A percentile compares a stretch with the other conserved stretches of the same genome.
These are phyloP conservation scores for Charina bottae DNA, from an alignment of 2,113 vertebrate genomes.

Conservation along the genomic window DNA sequence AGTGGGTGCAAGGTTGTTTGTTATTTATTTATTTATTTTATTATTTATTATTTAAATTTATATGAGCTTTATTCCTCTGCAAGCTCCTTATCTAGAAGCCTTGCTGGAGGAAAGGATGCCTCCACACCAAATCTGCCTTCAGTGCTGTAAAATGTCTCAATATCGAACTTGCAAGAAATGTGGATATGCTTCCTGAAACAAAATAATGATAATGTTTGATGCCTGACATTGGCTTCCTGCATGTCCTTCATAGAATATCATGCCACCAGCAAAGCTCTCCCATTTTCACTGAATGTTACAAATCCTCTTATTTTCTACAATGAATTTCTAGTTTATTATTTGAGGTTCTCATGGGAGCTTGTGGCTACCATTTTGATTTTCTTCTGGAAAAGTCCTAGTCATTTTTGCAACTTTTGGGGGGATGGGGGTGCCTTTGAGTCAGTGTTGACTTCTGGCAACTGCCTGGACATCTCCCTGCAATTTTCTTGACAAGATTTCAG, in stretches of 20 bases:
- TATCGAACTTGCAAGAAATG: no score
- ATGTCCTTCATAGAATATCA: neutral
- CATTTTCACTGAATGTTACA: neutral
- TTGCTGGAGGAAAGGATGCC: no score
- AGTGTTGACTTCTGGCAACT: no score
- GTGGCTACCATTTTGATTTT: constrained; percentile 45
- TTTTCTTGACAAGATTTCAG: no score
- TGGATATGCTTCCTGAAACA: neutral
- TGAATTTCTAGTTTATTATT: neutral
- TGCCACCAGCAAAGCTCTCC: neutral
- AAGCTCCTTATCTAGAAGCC: no score
- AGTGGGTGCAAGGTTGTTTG: no score
- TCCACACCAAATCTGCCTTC: no score
- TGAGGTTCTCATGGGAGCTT: neutral
- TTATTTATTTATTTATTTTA: no score
- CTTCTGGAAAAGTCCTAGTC: constrained; percentile 29
- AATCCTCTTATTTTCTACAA: neutral
- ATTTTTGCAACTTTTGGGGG: constrained; percentile 39
- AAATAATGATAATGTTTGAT: neutral
- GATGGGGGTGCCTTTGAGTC: neutral
- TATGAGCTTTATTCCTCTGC: no score
- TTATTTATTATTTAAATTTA: no score
- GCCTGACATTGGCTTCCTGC: neutral
- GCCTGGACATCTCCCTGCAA: no score
- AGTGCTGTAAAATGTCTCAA: no score